Evolutionary conservation across 2,888 invertebrate species (phyloP).

Genomic region (Fabriciana adippe): DNA sequence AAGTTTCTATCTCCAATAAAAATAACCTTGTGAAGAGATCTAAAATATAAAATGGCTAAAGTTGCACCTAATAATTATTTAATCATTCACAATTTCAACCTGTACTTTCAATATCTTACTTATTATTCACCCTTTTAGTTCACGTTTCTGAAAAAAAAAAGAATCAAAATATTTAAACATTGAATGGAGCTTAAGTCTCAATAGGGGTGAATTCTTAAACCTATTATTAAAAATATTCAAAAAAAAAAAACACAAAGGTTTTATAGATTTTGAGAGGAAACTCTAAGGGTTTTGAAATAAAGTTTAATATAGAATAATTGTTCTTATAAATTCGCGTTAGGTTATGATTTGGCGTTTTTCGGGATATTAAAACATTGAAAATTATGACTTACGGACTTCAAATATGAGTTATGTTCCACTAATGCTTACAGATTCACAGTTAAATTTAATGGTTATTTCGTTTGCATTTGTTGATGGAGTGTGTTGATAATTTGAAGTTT

Average conservation of each 20-base stretch:
- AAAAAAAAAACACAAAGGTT: conserved; percentile 41
- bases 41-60: too few relatives aligned
- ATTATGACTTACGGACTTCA: conserved; percentile 57
- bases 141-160: conserved; percentile 63
- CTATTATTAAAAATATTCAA: conserved; percentile 47
- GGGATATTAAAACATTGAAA: conserved; percentile 57
- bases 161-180: conserved; percentile 76
- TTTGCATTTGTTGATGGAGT: conserved; percentile 62
- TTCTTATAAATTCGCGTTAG: conserved; percentile 14
- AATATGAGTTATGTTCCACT: conserved; percentile 47
- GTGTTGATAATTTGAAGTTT: conserved; percentile 78
- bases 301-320: conserved; percentile 37
- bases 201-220: conserved; percentile 66
- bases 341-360: conserved; percentile 48
- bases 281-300: conserved; percentile 43
- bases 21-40: too few relatives aligned
- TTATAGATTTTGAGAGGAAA: conserved; percentile 23
- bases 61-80: not conserved
- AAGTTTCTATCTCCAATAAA: too few relatives aligned
- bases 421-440: conserved; percentile 49
- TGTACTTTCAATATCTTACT: conserved; percentile 43
- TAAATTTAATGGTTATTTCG: conserved; percentile 66
- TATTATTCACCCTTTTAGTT: conserved; percentile 51
- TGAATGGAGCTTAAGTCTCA: conserved; percentile 62
- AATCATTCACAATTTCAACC: conserved; percentile 12